Evolutionary conservation across 2,888 invertebrate species (phyloP).

Genomic region (Leucania comma): DNA sequence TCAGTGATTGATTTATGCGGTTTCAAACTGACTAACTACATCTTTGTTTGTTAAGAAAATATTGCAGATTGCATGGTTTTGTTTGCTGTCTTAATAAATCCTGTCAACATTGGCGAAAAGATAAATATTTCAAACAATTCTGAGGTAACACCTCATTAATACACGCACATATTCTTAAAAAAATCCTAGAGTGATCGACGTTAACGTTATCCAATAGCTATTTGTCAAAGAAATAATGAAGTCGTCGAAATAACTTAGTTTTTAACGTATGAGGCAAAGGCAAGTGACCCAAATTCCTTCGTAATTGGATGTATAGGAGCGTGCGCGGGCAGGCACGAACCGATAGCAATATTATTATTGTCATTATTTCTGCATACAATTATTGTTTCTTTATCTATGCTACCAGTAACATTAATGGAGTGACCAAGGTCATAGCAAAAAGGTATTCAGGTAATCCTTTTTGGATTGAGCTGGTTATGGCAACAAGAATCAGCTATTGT

Average conservation of each 20-base stretch:
- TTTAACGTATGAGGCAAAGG: constrained; percentile 61
- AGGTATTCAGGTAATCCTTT: constrained; percentile 33
- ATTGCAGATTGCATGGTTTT: not conserved
- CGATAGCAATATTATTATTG: constrained; percentile 45
- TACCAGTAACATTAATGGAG: constrained; percentile 20
- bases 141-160: constrained; percentile 14
- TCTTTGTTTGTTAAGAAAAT: not conserved
- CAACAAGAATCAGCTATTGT: constrained; percentile 51
- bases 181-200: constrained; percentile 28
- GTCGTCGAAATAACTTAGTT: constrained; percentile 54
- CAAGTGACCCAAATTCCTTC: constrained; percentile 64
- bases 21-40: no score
- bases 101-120: not conserved
- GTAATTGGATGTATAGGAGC: constrained; percentile 65
- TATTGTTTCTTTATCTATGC: constrained; percentile 33
- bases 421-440: constrained; percentile 46
- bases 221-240: constrained; percentile 61
- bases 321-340: constrained; percentile 54
- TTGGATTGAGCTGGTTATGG: constrained; percentile 31
- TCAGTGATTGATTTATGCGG: not conserved
- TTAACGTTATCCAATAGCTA: constrained; percentile 44
- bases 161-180: constrained; percentile 13
- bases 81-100: not conserved
- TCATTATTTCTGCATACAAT: constrained; percentile 46
- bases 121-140: not conserved